A percentile compares a stretch with the other conserved stretches of the same genome.
phyloP scores from a whole-genome alignment of 2,797 vertebrate genomes.

The Mionectes olivaceus region DNA sequence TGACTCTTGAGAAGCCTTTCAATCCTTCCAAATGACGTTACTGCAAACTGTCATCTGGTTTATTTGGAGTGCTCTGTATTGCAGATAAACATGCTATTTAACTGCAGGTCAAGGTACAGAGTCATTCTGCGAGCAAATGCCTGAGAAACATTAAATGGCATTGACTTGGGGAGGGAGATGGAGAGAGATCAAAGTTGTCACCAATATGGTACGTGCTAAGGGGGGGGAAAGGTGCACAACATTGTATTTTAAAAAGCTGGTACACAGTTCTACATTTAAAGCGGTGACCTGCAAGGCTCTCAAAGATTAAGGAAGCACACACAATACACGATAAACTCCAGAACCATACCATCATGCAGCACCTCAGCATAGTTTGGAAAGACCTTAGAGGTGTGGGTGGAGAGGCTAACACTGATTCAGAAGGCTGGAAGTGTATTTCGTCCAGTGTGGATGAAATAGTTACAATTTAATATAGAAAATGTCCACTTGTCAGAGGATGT shows the following conservation, averaged over 20 bases:
- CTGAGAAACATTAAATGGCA: slow-evolving; percentile 59
- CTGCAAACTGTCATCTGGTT: slow-evolving; percentile 69
- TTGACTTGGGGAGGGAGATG: slow-evolving; percentile 52
- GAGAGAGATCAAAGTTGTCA: slow-evolving; percentile 68
- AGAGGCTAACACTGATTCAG: neutral
- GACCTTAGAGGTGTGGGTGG: neutral
- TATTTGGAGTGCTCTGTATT: slow-evolving; percentile 51
- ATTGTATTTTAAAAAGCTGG: neutral
- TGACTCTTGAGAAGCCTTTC: slow-evolving; percentile 75
- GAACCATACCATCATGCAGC: neutral
- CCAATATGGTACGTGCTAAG: neutral
- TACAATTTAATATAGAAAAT: neutral
- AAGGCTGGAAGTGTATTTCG: neutral
- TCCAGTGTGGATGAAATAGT: neutral
- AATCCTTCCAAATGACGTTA: slow-evolving; percentile 61
- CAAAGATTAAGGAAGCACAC: neutral
- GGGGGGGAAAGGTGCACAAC: neutral
- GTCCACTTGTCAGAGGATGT: neutral
- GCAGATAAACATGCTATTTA: slow-evolving; percentile 73
- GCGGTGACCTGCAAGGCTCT: slow-evolving; percentile 24
- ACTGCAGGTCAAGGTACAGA: slow-evolving; percentile 69
- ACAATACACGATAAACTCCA: neutral
- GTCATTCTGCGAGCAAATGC: slow-evolving; percentile 53
- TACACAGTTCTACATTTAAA: slow-evolving; percentile 23
- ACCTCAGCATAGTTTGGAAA: neutral